Base-by-base conservation (phyloP, 2,113 vertebrate species). In the Centropus bengalensis region DNA sequence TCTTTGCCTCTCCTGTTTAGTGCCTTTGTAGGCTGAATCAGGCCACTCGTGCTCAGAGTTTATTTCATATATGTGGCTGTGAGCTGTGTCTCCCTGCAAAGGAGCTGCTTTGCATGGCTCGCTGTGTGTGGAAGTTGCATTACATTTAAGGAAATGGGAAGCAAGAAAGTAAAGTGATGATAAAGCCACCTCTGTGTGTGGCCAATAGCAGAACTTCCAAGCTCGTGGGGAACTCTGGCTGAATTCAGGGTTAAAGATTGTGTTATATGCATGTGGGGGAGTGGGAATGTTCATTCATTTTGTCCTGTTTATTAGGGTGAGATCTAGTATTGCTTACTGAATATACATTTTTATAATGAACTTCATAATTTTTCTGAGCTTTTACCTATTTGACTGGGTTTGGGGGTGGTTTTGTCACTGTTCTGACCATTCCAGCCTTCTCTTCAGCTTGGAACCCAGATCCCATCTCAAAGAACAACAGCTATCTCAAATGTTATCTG, bases 381-480 rank as follows among this genome's bases (percentile, higher is more conserved):
- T 12, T 79, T 6, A 2, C 3, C 13, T 77, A 1, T 42, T 10
- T 47, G 55, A 18, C 14, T 82, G 40, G 0, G 0, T n/a, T 73
- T 32, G 8, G 15, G 87, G 20, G 6, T 54, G 33, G 63, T 45
- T 62, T 5, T 44, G 24, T 17, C 36, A 9, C 18, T 56, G 2
- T 92, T 83, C 91, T 75, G 16, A 40, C 30, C 56, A 40, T 82
- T 78, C 60, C 79, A 93, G 71, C 64, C 59, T 74, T 94, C 84
- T 94, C 55, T 85, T 91, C 87, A 95, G 75, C 16, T 91, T 77
- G 47, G 32, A 81, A 33, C 15, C 14, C 10, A 51, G 81, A 74
- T 42, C 20, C 22, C 15, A 17, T 69, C 24, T 75, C 3, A 0
- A 6, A 71, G 59, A 76, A 51, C 51, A 38, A 77, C 51, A 82